Percentiles rank a stretch among this genome's conserved stretches.
phyloP scores from a whole-genome alignment of 2,888 invertebrate genomes.

The Odontothrips loti region DNA sequence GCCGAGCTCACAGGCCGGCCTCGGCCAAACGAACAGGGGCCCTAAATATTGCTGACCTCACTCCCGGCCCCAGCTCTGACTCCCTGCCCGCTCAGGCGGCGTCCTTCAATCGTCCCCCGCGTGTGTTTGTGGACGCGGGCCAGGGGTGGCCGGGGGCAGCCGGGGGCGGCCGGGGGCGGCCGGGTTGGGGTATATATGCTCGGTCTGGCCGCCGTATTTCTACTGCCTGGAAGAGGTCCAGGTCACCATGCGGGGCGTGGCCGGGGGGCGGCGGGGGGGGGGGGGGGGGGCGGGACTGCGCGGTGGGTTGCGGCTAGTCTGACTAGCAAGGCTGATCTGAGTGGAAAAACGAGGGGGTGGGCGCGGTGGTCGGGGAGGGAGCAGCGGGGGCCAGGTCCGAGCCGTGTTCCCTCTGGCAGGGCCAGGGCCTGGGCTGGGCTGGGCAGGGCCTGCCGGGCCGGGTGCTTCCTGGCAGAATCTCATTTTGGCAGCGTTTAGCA shows the following conservation, averaged over 20 bases:
- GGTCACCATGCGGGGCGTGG: not conserved
- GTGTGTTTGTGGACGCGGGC: not conserved
- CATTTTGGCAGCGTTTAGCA: constrained; percentile 26
- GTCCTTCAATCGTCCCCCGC: no score
- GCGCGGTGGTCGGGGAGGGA: no score
- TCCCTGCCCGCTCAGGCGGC: no score
- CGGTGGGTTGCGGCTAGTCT: not conserved
- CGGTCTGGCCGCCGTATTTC: constrained; percentile 18
- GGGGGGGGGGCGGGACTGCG: not conserved
- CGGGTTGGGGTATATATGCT: not conserved
- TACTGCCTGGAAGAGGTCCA: constrained; percentile 21
- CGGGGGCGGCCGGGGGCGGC: not conserved
- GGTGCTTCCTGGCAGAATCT: not conserved
- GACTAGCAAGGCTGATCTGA: not conserved
- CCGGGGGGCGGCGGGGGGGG: not conserved
- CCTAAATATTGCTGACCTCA: no score
- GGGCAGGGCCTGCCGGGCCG: not conserved
- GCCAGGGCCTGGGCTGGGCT: not conserved
- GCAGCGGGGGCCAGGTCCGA: not conserved
- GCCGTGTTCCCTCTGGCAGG: not conserved
- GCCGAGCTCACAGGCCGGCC: no score
- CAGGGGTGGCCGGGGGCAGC: not conserved
- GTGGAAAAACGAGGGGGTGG: no score
- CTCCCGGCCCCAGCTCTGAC: no score
- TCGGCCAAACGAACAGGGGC: no score